Percentiles rank a stretch among this genome's conserved stretches.
phyloP scores from a whole-genome alignment of 2,113 vertebrate genomes.

The Pelodiscus sinensis region DNA sequence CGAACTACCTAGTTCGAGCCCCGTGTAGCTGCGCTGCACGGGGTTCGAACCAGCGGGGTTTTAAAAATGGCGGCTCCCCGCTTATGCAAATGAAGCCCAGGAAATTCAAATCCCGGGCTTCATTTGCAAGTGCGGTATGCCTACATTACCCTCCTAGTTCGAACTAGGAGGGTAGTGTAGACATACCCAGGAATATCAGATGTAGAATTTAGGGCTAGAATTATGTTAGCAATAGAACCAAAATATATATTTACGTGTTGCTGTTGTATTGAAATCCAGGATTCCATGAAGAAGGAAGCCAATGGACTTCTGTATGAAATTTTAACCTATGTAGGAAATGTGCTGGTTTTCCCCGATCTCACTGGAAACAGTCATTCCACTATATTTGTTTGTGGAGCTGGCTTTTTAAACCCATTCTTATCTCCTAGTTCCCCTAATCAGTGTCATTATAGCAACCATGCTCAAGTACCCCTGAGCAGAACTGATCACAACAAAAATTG shows the following conservation, averaged over 20 bases:
- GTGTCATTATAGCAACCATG: not conserved
- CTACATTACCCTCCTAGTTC: too few species aligned
- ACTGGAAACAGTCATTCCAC: not conserved
- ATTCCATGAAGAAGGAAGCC: not conserved
- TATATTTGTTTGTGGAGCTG: not conserved
- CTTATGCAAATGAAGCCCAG: too few species aligned
- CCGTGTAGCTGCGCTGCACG: too few species aligned
- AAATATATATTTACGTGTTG: not conserved
- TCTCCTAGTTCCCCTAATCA: not conserved
- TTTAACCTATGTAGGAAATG: not conserved
- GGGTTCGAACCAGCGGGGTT: too few species aligned
- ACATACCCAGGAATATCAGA: not conserved
- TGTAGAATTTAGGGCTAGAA: not conserved
- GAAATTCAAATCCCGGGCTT: too few species aligned
- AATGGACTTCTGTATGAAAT: not conserved
- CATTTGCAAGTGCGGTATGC: too few species aligned
- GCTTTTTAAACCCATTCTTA: not conserved
- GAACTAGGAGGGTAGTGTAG: too few species aligned
- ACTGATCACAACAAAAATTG: not conserved
- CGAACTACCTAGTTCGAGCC: too few species aligned
- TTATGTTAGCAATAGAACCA: not conserved
- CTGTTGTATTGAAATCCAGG: not conserved
- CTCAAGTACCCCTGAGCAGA: not conserved
- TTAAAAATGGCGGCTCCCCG: too few species aligned
- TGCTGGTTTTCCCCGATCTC: not conserved